A percentile compares a stretch with the other conserved stretches of the same genome.
phyloP scores from a whole-genome alignment of 2,113 vertebrate species.

The Chinchilla lanigera region DNA sequence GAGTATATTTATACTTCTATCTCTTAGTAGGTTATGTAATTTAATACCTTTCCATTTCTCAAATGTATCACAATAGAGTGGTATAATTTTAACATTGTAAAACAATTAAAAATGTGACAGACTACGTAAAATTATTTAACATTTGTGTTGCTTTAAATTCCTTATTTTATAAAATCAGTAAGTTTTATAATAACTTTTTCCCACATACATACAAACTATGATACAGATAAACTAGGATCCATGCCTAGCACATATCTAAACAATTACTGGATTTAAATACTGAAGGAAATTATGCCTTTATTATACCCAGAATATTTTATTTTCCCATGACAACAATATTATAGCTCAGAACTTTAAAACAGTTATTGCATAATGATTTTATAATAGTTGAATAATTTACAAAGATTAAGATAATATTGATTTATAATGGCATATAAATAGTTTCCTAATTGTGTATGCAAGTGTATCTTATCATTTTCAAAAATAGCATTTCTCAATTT shows the following conservation, averaged over 20 bases:
- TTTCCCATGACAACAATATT: not conserved
- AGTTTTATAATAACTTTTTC: not conserved
- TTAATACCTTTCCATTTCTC: not conserved
- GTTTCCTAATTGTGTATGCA: not conserved
- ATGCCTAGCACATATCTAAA: not conserved
- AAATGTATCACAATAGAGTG: not conserved
- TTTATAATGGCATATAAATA: conserved; percentile 1
- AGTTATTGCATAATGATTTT: not conserved
- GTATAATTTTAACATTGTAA: not conserved
- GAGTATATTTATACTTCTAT: not conserved
- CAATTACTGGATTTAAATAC: not conserved
- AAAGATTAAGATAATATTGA: conserved; percentile 23
- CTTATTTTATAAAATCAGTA: not conserved
- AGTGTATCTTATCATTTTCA: conserved; percentile 55
- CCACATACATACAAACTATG: not conserved
- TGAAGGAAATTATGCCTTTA: not conserved
- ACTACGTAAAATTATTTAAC: not conserved
- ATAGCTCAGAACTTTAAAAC: not conserved
- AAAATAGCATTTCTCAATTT: not conserved
- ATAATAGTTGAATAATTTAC: conserved; percentile 6
- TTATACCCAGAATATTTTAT: not conserved
- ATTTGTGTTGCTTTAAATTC: not conserved
- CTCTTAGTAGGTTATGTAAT: not conserved
- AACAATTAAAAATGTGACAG: not conserved
- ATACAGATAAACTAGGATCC: not conserved